Conservation (phyloP, 2,113 vertebrate genomes). For the Takifugu bimaculatus region DNA sequence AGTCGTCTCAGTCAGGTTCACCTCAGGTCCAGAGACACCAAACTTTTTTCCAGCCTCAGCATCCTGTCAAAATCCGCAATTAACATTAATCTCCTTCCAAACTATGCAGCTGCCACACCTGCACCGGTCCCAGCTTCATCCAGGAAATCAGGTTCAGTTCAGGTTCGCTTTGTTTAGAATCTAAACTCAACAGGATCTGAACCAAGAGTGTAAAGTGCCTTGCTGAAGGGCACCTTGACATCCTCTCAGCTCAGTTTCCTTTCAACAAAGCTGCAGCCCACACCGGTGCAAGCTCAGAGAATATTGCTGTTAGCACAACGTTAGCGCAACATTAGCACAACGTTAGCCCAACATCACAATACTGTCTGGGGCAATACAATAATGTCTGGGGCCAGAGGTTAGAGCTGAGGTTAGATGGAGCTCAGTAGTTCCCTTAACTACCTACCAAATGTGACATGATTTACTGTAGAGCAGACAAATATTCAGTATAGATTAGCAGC, state of each 20-base stretch:
- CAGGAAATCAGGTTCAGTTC: too few relatives aligned
- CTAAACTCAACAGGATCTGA: too few relatives aligned
- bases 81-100: background rate
- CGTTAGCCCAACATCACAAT: background rate
- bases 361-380: conserved; percentile 12
- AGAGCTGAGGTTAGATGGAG: conserved; percentile 33
- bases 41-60: background rate
- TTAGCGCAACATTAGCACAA: conserved; percentile 1
- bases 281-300: conserved; percentile 20
- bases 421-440: conserved; percentile 36
- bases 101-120: conserved; percentile 34
- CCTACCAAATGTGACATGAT: conserved; percentile 39
- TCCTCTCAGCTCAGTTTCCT: conserved; percentile 2
- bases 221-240: conserved; percentile 32
- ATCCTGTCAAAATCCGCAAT: background rate
- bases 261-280: conserved; percentile 20
- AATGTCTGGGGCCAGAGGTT: conserved; percentile 24
- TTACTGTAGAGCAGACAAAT: conserved; percentile 4
- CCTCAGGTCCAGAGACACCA: conserved; percentile 49
- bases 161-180: too few relatives aligned
- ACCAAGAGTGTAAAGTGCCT: conserved; percentile 41
- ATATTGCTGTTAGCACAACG: background rate
- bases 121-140: too few relatives aligned
- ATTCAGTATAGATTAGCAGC: conserved; percentile 19
- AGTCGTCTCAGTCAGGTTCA: conserved; percentile 64